phyloP scores from a whole-genome alignment of 1,140 invertebrate species.

The Drosophila ercepeae region DNA sequence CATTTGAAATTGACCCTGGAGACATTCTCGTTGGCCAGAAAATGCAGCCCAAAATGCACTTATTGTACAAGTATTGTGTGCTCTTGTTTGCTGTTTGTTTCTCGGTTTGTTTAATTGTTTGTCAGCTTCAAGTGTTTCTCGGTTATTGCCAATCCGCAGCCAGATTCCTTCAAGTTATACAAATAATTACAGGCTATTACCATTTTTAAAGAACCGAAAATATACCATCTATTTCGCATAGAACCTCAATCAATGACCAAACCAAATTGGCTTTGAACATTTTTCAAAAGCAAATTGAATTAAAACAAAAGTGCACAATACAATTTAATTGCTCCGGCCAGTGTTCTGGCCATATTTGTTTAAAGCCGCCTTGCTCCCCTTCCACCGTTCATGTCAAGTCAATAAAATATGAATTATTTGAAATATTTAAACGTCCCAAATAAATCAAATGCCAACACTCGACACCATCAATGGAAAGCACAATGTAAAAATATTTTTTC shows the following conservation, averaged over 20 bases:
- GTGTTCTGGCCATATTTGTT: constrained; percentile 3
- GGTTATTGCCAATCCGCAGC: too few species aligned
- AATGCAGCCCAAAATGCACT: constrained; percentile 55
- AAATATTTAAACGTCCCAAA: constrained; percentile 68
- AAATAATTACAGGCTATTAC: too few species aligned
- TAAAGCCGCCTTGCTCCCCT: neutral
- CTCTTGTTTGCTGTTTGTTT: constrained; percentile 30
- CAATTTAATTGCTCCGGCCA: constrained; percentile 55
- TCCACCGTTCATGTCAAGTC: constrained; percentile 47
- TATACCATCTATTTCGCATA: neutral
- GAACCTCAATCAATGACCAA: constrained; percentile 22
- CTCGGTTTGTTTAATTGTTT: constrained; percentile 56
- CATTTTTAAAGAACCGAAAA: too few species aligned
- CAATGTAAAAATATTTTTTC: constrained; percentile 49
- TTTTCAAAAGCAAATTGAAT: constrained; percentile 59
- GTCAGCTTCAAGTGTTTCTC: constrained; percentile 38
- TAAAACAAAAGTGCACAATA: constrained; percentile 46
- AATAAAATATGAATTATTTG: constrained; percentile 77
- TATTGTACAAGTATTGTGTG: constrained; percentile 51
- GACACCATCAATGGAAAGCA: constrained; percentile 36
- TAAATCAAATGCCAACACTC: constrained; percentile 75
- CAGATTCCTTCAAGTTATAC: too few species aligned
- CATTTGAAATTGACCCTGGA: constrained; percentile 76
- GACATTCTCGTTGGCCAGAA: constrained; percentile 58
- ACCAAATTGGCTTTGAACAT: constrained; percentile 43